Percentiles rank a stretch among this genome's conserved stretches.
phyloP scores from a whole-genome alignment of 2,888 invertebrate species.

The Rotaria macrura region DNA sequence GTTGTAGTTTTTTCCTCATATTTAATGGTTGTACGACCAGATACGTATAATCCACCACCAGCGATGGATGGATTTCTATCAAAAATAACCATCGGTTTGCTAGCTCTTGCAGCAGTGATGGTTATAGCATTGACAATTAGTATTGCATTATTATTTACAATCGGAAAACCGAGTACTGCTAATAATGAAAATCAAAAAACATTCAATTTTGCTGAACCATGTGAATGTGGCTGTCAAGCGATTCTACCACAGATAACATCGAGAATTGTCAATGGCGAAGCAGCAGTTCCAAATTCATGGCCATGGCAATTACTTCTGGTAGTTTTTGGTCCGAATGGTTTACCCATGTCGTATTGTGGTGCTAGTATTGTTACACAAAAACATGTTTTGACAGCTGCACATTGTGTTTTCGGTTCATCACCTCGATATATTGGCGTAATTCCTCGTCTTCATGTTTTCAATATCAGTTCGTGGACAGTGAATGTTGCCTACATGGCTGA shows the following conservation, averaged over 20 bases:
- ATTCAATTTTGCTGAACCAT: not conserved
- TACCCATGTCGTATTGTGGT: not conserved
- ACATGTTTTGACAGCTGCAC: not conserved
- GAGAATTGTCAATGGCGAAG: slow-evolving; percentile 19
- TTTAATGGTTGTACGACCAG: not conserved
- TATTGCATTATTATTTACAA: not conserved
- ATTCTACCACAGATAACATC: not conserved
- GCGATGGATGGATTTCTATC: not conserved
- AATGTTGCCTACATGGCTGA: not conserved
- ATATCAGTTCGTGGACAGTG: no score
- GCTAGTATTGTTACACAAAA: not conserved
- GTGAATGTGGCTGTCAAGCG: not conserved
- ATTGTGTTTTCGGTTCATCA: not conserved
- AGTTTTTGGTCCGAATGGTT: not conserved
- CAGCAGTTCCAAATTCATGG: not conserved
- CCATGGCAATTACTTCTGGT: not conserved
- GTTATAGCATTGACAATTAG: not conserved
- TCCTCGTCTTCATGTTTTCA: not conserved
- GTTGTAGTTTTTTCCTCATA: not conserved
- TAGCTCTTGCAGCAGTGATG: not conserved
- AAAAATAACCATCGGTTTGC: not conserved
- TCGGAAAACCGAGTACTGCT: not conserved
- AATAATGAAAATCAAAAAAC: not conserved
- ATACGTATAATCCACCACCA: not conserved
- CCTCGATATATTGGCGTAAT: not conserved